Percentiles rank a stretch among this genome's conserved stretches.
Evolutionary conservation across 2,113 vertebrate species (phyloP).

Genomic region (Halichoerus grypus): DNA sequence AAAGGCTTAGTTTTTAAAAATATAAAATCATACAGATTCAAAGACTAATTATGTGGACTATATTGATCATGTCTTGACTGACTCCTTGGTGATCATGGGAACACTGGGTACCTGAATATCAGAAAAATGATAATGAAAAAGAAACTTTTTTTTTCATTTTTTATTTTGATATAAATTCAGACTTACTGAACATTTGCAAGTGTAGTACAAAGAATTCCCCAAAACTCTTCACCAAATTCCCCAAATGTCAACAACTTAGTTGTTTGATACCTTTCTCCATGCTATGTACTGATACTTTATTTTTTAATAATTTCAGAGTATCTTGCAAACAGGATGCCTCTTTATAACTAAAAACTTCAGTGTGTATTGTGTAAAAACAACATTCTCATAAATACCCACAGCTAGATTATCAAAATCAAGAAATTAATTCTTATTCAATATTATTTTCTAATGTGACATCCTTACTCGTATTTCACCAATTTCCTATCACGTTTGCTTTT

Average conservation of each 20-base stretch:
- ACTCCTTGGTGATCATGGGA: background rate
- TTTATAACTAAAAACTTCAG: background rate
- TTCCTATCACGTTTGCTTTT: background rate
- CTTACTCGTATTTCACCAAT: background rate
- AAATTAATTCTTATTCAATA: background rate
- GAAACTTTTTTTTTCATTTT: background rate
- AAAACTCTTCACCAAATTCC: background rate
- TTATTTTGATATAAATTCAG: background rate
- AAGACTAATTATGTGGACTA: background rate
- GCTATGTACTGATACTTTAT: background rate
- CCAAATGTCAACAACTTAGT: background rate
- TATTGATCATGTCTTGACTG: background rate
- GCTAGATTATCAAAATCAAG: background rate
- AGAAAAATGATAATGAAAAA: background rate
- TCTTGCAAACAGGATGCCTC: rapidly evolving
- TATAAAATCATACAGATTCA: background rate
- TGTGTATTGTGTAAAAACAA: background rate
- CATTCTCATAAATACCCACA: background rate
- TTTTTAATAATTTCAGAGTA: background rate
- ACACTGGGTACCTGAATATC: background rate
- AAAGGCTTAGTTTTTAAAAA: background rate
- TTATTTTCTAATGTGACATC: background rate
- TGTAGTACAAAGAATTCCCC: background rate
- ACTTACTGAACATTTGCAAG: background rate
- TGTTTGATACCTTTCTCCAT: background rate